A percentile compares a stretch with the other conserved stretches of the same genome.
phyloP scores from a whole-genome alignment of 2,797 vertebrate genomes.

The Galagoides demidoff region DNA sequence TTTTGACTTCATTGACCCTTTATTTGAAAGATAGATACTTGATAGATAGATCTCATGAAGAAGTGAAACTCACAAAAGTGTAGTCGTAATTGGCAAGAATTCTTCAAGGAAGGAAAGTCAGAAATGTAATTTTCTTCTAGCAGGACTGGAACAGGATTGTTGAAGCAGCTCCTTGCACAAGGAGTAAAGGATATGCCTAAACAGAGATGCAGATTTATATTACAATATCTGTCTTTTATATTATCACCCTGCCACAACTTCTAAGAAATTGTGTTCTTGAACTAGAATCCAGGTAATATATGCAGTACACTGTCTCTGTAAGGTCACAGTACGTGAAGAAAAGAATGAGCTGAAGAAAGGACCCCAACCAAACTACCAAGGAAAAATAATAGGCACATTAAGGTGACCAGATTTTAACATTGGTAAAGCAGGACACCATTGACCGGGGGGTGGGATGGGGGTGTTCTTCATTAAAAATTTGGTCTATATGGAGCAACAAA shows the following conservation, averaged over 20 bases:
- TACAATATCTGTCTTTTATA: background rate
- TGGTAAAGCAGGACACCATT: too few species aligned
- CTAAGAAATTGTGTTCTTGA: background rate
- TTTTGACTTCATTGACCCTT: background rate
- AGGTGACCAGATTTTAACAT: too few species aligned
- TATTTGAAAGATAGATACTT: background rate
- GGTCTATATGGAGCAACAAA: too few species aligned
- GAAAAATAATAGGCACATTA: background rate
- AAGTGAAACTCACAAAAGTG: background rate
- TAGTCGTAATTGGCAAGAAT: background rate
- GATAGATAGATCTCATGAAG: background rate
- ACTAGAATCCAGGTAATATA: background rate
- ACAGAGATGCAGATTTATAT: background rate
- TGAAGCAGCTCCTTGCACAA: background rate
- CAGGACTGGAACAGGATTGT: background rate
- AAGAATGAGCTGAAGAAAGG: background rate
- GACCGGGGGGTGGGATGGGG: too few species aligned
- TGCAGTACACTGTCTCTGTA: background rate
- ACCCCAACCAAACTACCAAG: background rate
- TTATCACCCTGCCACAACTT: accelerated
- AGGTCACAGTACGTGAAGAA: background rate
- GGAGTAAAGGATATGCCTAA: background rate
- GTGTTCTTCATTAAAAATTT: too few species aligned
- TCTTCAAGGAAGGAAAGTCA: background rate
- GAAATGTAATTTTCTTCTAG: background rate